Conservation (phyloP, 92 coral and sea anemone species). For the Phenganax subtilis region DNA sequence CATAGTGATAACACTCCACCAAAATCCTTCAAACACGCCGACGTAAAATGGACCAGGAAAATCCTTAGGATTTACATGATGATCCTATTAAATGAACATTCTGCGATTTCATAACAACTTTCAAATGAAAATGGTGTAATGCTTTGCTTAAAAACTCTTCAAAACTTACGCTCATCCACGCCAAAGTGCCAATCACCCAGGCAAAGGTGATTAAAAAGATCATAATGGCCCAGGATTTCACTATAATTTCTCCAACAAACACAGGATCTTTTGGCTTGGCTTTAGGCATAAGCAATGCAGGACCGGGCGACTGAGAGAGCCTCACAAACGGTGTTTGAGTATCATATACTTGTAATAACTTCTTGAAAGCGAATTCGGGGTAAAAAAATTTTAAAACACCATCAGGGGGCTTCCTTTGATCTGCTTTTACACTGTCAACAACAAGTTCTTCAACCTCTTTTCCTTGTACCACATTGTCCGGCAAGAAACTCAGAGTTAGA, state of each 20-base stretch:
- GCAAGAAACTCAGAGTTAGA: neutral
- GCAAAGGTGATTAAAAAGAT: conserved; percentile 26
- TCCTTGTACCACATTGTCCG: neutral
- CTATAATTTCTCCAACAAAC: conserved; percentile 21
- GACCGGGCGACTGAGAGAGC: conserved; percentile 32
- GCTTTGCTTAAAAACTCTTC: neutral
- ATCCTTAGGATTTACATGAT: conserved; percentile 3
- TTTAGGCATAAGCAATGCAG: conserved; percentile 3
- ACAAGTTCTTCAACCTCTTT: conserved; percentile 26
- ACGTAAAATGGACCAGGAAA: conserved; percentile 30
- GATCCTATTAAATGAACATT: conserved; percentile 8
- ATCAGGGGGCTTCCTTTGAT: neutral
- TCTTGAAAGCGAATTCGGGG: conserved; percentile 35
- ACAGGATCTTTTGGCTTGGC: conserved; percentile 9
- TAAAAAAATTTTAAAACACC: neutral
- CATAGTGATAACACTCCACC: conserved; percentile 44
- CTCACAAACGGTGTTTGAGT: conserved; percentile 7
- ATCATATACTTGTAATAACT: conserved; percentile 5
- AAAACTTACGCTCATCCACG: conserved; percentile 21
- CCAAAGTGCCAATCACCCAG: conserved; percentile 21
- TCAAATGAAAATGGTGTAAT: neutral
- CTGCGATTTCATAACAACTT: neutral
- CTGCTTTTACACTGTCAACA: neutral
- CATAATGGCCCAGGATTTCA: conserved; percentile 39
- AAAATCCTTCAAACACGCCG: conserved; percentile 40